These are phyloP conservation scores for Hofmannophila pseudospretella DNA, from an alignment of 2,888 invertebrate species.

Conservation along the genomic window DNA sequence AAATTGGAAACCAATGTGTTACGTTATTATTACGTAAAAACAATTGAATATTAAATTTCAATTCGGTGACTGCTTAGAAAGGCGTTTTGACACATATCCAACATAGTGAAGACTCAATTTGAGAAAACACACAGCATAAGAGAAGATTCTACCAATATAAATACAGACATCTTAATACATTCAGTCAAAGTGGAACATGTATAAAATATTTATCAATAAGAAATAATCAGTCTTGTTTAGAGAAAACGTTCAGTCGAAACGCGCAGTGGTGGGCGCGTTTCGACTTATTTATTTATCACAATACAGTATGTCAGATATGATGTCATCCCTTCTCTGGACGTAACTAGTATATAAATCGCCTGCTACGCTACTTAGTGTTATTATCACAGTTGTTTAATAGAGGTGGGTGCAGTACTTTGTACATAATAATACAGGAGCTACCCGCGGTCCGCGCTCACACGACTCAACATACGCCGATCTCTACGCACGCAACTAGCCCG, in stretches of 20 bases:
- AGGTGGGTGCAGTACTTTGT: slow-evolving; percentile 79
- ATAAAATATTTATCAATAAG: slow-evolving; percentile 77
- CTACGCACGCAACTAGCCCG: slow-evolving; percentile 54
- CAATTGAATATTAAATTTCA: slow-evolving; percentile 57
- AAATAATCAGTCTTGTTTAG: slow-evolving; percentile 80
- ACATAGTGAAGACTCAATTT: slow-evolving; percentile 72
- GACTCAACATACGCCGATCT: slow-evolving; percentile 53
- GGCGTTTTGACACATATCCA: slow-evolving; percentile 77
- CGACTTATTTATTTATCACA: slow-evolving; percentile 69
- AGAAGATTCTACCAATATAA: slow-evolving; percentile 69
- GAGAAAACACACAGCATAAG: slow-evolving; percentile 58
- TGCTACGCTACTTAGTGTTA: slow-evolving; percentile 79
- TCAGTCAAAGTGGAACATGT: slow-evolving; percentile 75
- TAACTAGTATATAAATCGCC: slow-evolving; percentile 77
- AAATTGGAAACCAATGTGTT: slow-evolving; percentile 58
- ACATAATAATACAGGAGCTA: slow-evolving; percentile 72
- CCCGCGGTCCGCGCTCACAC: slow-evolving; percentile 62
- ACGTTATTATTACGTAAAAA: slow-evolving; percentile 45
- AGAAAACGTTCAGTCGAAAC: slow-evolving; percentile 73
- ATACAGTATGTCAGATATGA: slow-evolving; percentile 79
- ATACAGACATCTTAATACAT: slow-evolving; percentile 74
- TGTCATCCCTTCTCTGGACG: slow-evolving; percentile 79
- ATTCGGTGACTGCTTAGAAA: slow-evolving; percentile 74
- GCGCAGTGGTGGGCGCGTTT: slow-evolving; percentile 51
- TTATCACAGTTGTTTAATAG: slow-evolving; percentile 79